These are phyloP conservation scores for Cyprinodon variegatus DNA, from an alignment of 2,113 vertebrate genomes.

Conservation along the genomic window DNA sequence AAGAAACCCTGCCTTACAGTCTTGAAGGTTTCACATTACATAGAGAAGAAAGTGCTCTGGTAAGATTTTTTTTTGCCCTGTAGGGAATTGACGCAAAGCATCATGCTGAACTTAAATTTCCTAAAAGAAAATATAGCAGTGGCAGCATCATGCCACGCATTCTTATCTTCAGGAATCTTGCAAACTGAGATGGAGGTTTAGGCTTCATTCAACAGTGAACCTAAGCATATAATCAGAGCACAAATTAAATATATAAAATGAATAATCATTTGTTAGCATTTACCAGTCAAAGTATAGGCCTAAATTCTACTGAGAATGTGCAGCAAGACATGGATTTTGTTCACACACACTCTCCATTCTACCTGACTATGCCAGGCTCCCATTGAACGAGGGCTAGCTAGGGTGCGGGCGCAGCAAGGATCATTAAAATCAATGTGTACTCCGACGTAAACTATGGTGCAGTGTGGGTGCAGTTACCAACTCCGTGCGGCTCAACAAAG, in stretches of 20 bases:
- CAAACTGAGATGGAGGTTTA: too few species aligned
- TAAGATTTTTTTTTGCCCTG: background rate
- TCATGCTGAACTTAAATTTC: too few species aligned
- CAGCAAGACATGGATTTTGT: background rate
- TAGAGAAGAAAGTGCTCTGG: background rate
- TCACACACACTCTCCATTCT: background rate
- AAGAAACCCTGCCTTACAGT: background rate
- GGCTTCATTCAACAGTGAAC: too few species aligned
- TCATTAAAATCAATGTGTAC: background rate
- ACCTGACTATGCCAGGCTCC: background rate
- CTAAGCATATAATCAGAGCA: background rate
- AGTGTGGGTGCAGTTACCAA: too few species aligned
- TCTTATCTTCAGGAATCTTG: too few species aligned
- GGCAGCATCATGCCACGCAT: too few species aligned
- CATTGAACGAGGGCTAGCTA: background rate
- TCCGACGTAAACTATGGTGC: background rate
- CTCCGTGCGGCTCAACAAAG: too few species aligned
- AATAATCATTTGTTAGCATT: background rate
- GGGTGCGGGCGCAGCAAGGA: background rate
- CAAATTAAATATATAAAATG: background rate
- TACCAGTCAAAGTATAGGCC: background rate
- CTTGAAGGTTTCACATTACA: background rate
- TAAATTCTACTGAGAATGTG: background rate
- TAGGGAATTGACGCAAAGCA: too few species aligned
- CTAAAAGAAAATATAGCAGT: too few species aligned